Evolutionary conservation across 2,888 invertebrate species (phyloP).

Genomic region (Lymantria monacha): DNA sequence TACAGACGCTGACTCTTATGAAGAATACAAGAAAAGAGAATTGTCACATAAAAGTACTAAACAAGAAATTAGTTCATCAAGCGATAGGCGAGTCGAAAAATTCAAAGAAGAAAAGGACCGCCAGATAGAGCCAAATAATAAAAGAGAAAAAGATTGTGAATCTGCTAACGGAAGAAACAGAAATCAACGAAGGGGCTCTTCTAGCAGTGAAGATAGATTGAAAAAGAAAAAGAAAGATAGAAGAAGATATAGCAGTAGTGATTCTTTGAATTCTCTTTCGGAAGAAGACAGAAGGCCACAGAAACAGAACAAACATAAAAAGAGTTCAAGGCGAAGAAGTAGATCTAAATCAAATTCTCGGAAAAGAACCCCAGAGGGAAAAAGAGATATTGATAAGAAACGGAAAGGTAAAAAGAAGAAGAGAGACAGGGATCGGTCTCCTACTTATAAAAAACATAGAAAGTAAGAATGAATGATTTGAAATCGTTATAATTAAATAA

Average conservation of each 20-base stretch:
- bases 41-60: constrained; percentile 48
- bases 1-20: constrained; percentile 87
- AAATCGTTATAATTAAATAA: constrained; percentile 1
- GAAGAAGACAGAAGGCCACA: constrained; percentile 41
- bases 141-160: constrained; percentile 34
- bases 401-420: constrained; percentile 82
- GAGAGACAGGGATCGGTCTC: constrained; percentile 76
- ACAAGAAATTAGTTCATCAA: constrained; percentile 47
- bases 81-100: not conserved
- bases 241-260: constrained; percentile 50
- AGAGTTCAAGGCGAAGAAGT: constrained; percentile 41
- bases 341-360: constrained; percentile 53
- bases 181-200: constrained; percentile 37
- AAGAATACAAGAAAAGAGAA: constrained; percentile 84
- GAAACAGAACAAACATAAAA: constrained; percentile 30
- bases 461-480: constrained; percentile 53
- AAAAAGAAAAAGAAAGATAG: constrained; percentile 41
- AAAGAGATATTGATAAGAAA: constrained; percentile 80
- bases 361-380: constrained; percentile 59
- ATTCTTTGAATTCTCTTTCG: constrained; percentile 49
- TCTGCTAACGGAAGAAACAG: constrained; percentile 46
- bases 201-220: constrained; percentile 40
- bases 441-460: constrained; percentile 74
- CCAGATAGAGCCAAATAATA: constrained; percentile 11
- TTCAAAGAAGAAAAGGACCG: not conserved